Percentiles rank a stretch among this genome's conserved stretches.
phyloP scores from a whole-genome alignment of 2,113 vertebrate species.

The Verasper variegatus region DNA sequence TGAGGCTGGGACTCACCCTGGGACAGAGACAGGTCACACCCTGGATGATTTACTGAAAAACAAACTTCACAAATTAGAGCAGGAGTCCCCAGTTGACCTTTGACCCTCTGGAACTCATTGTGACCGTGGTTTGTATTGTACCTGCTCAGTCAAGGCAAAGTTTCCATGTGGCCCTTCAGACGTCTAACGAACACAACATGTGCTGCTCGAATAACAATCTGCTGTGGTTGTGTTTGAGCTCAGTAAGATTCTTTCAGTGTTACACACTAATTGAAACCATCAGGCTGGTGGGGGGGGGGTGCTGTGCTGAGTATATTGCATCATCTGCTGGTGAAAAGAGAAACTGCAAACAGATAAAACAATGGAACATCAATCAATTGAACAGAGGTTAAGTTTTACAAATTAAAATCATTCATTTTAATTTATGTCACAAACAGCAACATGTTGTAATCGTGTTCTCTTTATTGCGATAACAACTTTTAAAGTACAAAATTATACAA shows the following conservation, averaged over 20 bases:
- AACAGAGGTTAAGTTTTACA: not conserved
- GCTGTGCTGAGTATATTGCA: not conserved
- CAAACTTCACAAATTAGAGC: slow-evolving; percentile 44
- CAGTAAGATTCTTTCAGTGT: not conserved
- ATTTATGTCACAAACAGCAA: not conserved
- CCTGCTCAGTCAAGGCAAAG: slow-evolving; percentile 8
- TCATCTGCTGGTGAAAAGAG: slow-evolving; percentile 31
- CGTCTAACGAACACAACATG: too few relatives aligned
- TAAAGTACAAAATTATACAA: slow-evolving; percentile 51
- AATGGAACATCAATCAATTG: not conserved
- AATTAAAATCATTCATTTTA: not conserved
- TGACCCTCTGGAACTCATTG: slow-evolving; percentile 1
- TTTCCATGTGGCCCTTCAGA: slow-evolving; percentile 1
- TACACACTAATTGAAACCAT: not conserved
- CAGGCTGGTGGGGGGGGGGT: not conserved
- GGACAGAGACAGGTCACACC: not conserved
- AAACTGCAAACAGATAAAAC: not conserved
- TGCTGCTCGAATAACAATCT: too few relatives aligned
- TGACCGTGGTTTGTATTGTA: slow-evolving; percentile 26
- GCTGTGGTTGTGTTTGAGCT: not conserved
- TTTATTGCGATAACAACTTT: slow-evolving; percentile 51
- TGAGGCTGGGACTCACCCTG: not conserved
- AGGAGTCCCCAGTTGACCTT: slow-evolving; percentile 9
- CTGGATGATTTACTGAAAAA: slow-evolving; percentile 2
- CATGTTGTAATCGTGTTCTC: not conserved